Base-by-base conservation (phyloP, 2,888 invertebrate species). In the Sarcophaga carnaria region DNA sequence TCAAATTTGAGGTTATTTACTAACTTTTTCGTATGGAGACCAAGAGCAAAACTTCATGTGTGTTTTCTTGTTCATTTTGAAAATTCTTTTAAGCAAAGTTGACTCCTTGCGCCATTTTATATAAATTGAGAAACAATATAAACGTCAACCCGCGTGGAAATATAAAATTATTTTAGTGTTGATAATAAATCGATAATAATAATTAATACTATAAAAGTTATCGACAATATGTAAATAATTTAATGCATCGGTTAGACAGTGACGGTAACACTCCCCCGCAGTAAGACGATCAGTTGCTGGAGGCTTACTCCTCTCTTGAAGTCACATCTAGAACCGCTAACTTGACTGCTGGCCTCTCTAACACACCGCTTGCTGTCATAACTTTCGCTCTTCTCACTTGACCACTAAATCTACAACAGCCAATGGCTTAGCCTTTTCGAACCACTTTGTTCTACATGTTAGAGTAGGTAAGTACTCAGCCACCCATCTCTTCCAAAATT, bases 401-500 rank as follows among this genome's bases (percentile, higher is more conserved):
- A 14, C 67, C 62, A 72, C 66, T 22, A 76, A 25, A 11, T 76
- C 64, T 17, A 66, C 76, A 17, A 66, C 67, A 4, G 64, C 6
- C 27, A 78, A n/a, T 8, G 78, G 59, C 54, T 66, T 64, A 45
- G 45, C 11, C 59, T 75, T 62, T 37, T 64, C 71, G 20, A 27
- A 54, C 80, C 80, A 75, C 37, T 80, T 80, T 47, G 63, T 63
- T 45, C 63, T 37, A 17, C 79, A 71, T 8, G 79, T 64, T 71
- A 80, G n/a, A 12, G 71, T 70, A 14, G 75, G 81, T 47, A 75
- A 14, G 20, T 81, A 81, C 66, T 81, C 81, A 17, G 47, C 54
- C 1, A 85, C 59, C 69, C 69, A 77, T 45, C 72, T 45, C 10
- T 67, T 70, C 71, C 70, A 71, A 71, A 79, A 79, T 63, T 12